These are phyloP conservation scores for Dissostichus mawsoni DNA, from an alignment of 2,113 vertebrate genomes.

Conservation along the genomic window DNA sequence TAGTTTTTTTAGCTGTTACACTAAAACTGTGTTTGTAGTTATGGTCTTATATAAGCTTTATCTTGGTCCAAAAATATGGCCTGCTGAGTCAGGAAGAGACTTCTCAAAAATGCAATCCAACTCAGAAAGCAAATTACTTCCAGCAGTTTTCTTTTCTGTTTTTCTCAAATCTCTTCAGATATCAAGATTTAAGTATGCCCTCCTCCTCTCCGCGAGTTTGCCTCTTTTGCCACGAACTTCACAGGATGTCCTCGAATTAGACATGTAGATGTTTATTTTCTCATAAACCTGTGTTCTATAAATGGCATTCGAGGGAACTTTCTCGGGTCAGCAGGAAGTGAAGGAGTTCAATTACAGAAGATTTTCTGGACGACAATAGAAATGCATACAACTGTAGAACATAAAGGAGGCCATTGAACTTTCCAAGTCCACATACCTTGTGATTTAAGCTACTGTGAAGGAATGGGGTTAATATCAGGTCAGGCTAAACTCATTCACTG, in stretches of 20 bases:
- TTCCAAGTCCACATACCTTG: background rate
- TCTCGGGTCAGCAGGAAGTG: slow-evolving; percentile 42
- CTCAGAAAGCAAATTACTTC: slow-evolving; percentile 9
- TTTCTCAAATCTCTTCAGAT: too few relatives aligned
- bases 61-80: background rate
- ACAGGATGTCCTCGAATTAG: slow-evolving; percentile 61
- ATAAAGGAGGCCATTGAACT: slow-evolving; percentile 14
- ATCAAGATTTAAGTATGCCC: background rate
- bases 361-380: slow-evolving; percentile 33
- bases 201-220: background rate
- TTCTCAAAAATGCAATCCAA: background rate
- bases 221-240: slow-evolving; percentile 51
- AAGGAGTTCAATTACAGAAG: slow-evolving; percentile 29
- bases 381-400: background rate
- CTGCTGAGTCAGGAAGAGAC: background rate
- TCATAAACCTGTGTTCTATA: slow-evolving; percentile 56
- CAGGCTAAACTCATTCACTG: too few relatives aligned
- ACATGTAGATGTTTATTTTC: slow-evolving; percentile 60
- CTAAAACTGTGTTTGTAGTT: background rate
- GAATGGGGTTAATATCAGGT: background rate
- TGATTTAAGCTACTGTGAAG: background rate
- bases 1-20: background rate
- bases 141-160: background rate
- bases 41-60: background rate
- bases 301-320: slow-evolving; percentile 32